These are phyloP conservation scores for Plecturocebus donacophilus DNA, from an alignment of 2,113 vertebrate species.

Conservation along the genomic window DNA sequence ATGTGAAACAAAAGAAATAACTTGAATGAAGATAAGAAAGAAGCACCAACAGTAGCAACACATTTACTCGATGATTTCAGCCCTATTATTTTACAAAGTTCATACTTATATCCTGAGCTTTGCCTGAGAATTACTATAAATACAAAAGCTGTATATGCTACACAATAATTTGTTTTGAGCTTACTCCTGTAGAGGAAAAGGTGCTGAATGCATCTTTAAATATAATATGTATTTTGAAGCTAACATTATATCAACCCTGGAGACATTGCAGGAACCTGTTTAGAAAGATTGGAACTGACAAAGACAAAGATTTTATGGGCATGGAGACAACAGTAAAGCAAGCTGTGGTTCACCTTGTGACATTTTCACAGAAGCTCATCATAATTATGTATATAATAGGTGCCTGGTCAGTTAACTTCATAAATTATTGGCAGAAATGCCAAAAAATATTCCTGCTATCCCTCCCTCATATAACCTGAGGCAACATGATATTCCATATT, in stretches of 20 bases:
- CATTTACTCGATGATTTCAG: neutral
- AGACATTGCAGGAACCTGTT: neutral
- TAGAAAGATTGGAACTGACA: conserved; percentile 10
- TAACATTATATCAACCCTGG: neutral
- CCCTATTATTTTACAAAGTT: neutral
- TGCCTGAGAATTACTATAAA: neutral
- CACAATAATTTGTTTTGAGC: neutral
- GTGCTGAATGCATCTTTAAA: neutral
- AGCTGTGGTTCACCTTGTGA: neutral
- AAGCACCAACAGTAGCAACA: neutral
- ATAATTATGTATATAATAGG: conserved; percentile 2
- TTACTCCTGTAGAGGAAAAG: neutral
- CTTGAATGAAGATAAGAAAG: neutral
- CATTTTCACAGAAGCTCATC: conserved; percentile 18
- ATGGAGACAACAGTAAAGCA: neutral
- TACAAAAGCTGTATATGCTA: neutral
- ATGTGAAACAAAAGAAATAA: neutral
- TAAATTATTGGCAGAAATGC: conserved; percentile 51
- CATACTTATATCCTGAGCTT: neutral
- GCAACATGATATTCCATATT: neutral
- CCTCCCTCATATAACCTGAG: neutral
- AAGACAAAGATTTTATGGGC: neutral
- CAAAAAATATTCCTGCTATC: neutral
- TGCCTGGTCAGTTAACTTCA: conserved; percentile 25
- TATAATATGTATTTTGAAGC: neutral